phyloP scores from a whole-genome alignment of 2,113 vertebrate species.

The Eonycteris spelaea region DNA sequence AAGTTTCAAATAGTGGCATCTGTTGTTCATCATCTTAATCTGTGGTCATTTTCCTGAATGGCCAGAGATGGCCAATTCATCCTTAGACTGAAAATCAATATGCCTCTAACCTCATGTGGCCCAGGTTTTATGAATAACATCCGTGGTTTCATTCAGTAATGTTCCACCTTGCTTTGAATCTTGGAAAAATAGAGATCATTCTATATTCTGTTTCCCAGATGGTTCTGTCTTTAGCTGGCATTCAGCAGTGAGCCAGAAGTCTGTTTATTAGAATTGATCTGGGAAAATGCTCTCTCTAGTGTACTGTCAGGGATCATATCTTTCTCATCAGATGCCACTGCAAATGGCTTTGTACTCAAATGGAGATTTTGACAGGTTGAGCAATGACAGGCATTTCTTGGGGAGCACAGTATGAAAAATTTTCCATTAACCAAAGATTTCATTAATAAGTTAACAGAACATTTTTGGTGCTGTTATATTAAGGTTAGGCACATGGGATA shows the following conservation, averaged over 20 bases:
- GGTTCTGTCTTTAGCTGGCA: slow-evolving; percentile 40
- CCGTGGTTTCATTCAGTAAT: slow-evolving; percentile 63
- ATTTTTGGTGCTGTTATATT: not conserved
- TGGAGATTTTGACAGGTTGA: not conserved
- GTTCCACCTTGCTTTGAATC: slow-evolving; percentile 70
- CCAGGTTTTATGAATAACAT: slow-evolving; percentile 66
- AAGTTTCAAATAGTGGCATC: slow-evolving; percentile 59
- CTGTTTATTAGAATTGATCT: not conserved
- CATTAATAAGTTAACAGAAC: not conserved
- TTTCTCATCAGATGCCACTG: not conserved
- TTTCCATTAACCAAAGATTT: not conserved
- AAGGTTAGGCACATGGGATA: not conserved
- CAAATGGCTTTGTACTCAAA: not conserved
- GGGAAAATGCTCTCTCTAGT: not conserved
- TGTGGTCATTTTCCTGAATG: slow-evolving; percentile 73
- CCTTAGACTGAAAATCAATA: slow-evolving; percentile 68
- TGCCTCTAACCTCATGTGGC: slow-evolving; percentile 70
- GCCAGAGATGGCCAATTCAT: slow-evolving; percentile 63
- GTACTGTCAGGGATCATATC: not conserved
- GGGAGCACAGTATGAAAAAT: not conserved
- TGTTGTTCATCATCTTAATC: slow-evolving; percentile 70
- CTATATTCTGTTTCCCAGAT: slow-evolving; percentile 48
- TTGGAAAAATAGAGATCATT: slow-evolving; percentile 67
- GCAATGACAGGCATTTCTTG: not conserved
- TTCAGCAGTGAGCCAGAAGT: not conserved